Conservation (phyloP, 2,797 vertebrate species). For the Megaceryle alcyon region DNA sequence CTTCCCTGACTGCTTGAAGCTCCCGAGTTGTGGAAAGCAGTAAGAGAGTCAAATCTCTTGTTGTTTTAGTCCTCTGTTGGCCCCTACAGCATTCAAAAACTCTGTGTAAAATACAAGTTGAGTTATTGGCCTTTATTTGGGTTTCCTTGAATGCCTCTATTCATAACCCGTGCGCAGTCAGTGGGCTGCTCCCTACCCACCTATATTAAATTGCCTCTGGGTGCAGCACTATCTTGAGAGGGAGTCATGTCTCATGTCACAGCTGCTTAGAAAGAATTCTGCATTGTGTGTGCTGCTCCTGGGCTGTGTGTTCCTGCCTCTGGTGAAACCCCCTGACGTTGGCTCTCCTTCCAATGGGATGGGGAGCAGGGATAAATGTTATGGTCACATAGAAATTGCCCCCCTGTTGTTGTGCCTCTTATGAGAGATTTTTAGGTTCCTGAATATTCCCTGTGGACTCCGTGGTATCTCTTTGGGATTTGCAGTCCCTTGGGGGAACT, state of each 20-base stretch:
- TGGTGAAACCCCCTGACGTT: neutral
- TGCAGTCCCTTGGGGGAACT: neutral
- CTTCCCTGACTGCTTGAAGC: neutral
- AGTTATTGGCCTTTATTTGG: slow-evolving; percentile 57
- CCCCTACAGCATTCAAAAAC: slow-evolving; percentile 29
- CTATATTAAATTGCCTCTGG: slow-evolving; percentile 42
- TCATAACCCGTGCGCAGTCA: slow-evolving; percentile 25
- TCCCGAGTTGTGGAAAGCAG: slow-evolving; percentile 1
- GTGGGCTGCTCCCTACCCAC: neutral
- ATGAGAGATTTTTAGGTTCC: neutral
- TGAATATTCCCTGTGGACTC: neutral
- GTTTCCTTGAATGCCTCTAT: slow-evolving; percentile 60
- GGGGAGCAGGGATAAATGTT: neutral
- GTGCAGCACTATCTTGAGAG: slow-evolving; percentile 9
- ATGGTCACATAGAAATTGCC: neutral
- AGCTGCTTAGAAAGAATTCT: slow-evolving; percentile 20
- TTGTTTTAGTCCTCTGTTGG: slow-evolving; percentile 19
- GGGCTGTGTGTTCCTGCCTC: neutral
- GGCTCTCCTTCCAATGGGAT: neutral
- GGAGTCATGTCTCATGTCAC: neutral
- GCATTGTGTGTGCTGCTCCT: neutral
- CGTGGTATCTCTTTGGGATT: rapidly evolving
- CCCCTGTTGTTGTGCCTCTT: neutral
- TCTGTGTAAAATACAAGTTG: slow-evolving; percentile 1
- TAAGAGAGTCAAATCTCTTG: neutral